Conservation (phyloP, 2,113 vertebrate species). For the Bubo bubo region DNA sequence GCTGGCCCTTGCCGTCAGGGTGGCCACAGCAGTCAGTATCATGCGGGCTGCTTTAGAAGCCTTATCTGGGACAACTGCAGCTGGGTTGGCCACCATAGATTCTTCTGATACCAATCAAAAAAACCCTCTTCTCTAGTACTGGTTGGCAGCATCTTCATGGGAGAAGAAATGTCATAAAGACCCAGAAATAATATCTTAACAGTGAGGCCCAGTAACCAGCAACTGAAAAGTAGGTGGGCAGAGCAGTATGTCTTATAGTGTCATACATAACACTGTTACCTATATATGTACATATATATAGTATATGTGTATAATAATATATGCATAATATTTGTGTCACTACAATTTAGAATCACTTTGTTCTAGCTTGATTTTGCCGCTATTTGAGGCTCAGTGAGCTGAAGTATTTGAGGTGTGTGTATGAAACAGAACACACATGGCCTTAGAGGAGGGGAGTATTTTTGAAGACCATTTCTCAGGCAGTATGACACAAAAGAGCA, state of each 20-base stretch:
- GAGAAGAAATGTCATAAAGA: neutral
- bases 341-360: neutral
- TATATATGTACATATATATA: neutral
- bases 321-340: neutral
- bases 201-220: neutral
- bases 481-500: rapidly evolving
- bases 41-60: neutral
- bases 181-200: neutral
- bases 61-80: neutral
- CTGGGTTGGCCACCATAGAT: neutral
- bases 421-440: neutral
- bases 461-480: neutral
- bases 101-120: neutral
- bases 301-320: neutral
- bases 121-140: neutral
- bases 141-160: neutral
- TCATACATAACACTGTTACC: neutral
- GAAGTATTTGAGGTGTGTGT: neutral
- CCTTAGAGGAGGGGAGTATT: neutral
- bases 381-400: neutral
- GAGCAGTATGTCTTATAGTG: neutral
- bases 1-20: neutral
- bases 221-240: neutral
- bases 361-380: neutral
- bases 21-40: neutral